Percentiles rank a stretch among this genome's conserved stretches.
These are phyloP conservation scores for Trinorchestia longiramus DNA, from an alignment of 1,140 invertebrate species.

Conservation along the genomic window DNA sequence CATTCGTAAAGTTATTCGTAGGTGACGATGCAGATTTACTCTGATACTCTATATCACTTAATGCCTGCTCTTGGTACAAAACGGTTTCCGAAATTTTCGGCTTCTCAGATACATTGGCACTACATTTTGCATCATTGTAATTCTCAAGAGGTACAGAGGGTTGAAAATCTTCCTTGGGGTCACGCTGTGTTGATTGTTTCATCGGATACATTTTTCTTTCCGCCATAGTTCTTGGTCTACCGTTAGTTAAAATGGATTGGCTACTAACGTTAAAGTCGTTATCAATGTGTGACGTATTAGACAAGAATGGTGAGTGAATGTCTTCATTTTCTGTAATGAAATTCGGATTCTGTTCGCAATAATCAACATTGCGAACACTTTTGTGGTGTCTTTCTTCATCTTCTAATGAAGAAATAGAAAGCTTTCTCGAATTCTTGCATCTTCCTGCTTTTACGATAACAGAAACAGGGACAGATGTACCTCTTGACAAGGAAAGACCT, in stretches of 20 bases:
- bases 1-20: neutral
- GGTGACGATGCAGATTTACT: neutral
- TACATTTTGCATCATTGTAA: neutral
- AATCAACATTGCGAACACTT: neutral
- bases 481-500: neutral
- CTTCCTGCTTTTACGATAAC: constrained; percentile 64
- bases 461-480: constrained; percentile 61
- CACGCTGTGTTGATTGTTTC: neutral
- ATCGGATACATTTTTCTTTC: constrained; percentile 62
- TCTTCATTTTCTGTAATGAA: neutral
- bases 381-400: constrained; percentile 8
- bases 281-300: neutral
- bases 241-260: neutral
- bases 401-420: neutral
- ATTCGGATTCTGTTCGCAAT: neutral
- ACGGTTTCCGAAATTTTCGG: neutral
- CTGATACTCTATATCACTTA: constrained; percentile 36
- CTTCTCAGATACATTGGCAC: neutral
- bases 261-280: neutral
- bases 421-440: neutral
- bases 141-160: neutral
- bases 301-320: neutral
- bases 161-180: constrained; percentile 11
- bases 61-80: neutral
- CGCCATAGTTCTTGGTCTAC: constrained; percentile 59